Conservation (phyloP, 2,113 vertebrate species). For the Pangasianodon gigas region DNA sequence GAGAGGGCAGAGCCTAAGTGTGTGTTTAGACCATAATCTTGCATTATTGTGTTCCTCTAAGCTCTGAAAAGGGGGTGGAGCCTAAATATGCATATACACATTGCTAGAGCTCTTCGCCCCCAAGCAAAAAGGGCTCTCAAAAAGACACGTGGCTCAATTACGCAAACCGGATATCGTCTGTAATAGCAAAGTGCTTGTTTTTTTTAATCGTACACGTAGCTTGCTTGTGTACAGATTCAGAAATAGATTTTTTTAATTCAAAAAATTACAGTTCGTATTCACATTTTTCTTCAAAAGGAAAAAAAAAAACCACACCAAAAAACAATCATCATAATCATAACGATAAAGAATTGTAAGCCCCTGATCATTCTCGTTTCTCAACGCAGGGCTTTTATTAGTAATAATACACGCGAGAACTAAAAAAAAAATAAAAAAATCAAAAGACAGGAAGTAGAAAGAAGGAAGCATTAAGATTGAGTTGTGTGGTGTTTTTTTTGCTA, state of each 20-base stretch:
- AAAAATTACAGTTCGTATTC: not conserved
- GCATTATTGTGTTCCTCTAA: not conserved
- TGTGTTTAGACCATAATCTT: not conserved
- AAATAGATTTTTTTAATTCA: not conserved
- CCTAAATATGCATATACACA: not conserved
- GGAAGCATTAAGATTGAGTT: not conserved
- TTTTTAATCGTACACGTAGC: slow-evolving; percentile 7
- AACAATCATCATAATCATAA: not conserved
- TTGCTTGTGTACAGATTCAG: not conserved
- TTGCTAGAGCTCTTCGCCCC: not conserved
- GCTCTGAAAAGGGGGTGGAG: not conserved
- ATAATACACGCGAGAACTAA: slow-evolving; percentile 34
- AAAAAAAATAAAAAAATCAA: not conserved
- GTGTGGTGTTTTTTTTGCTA: not conserved
- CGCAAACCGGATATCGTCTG: not conserved
- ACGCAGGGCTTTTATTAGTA: slow-evolving; percentile 53
- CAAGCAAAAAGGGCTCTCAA: not conserved
- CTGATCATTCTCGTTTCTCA: slow-evolving; percentile 26
- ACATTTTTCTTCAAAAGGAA: slow-evolving; percentile 6
- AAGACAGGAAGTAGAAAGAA: slow-evolving; percentile 24
- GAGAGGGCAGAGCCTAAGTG: not conserved
- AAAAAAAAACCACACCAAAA: slow-evolving; percentile 4
- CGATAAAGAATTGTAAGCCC: slow-evolving; percentile 43
- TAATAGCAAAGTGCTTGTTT: not conserved
- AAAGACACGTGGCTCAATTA: not conserved